These are phyloP conservation scores for Corvus hawaiiensis DNA, from an alignment of 2,113 vertebrate species.

Conservation along the genomic window DNA sequence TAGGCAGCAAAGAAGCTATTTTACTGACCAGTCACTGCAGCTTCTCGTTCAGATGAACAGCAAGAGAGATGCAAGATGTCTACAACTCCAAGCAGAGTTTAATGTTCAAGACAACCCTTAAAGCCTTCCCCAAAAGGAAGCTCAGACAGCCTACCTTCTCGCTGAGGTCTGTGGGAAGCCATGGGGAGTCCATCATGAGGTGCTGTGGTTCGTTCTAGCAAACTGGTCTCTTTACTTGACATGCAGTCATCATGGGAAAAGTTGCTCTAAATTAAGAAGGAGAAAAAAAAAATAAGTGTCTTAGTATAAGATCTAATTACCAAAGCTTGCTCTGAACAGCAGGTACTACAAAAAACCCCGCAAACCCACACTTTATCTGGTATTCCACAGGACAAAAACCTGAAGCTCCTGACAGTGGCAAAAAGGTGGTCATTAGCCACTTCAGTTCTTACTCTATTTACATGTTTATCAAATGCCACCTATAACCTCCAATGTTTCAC, in stretches of 20 bases:
- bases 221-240: slow-evolving; percentile 57
- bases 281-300: background rate
- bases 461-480: background rate
- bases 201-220: slow-evolving; percentile 57
- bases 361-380: background rate
- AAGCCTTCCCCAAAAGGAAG: background rate
- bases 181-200: slow-evolving; percentile 66
- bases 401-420: background rate
- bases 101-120: background rate
- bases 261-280: slow-evolving; percentile 58
- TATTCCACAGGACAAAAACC: background rate
- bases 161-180: slow-evolving; percentile 70
- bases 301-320: background rate
- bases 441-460: background rate
- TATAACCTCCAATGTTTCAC: background rate
- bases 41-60: background rate
- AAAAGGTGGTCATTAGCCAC: background rate
- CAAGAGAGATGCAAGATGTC: background rate
- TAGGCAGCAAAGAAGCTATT: background rate
- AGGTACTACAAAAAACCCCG: background rate
- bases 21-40: background rate
- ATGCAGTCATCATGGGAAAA: slow-evolving; percentile 61
- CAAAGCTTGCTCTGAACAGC: background rate
- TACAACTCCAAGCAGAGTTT: background rate
- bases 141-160: slow-evolving; percentile 69